Base-by-base conservation (phyloP, 2,113 vertebrate species). In the Poeciliopsis occidentalis region DNA sequence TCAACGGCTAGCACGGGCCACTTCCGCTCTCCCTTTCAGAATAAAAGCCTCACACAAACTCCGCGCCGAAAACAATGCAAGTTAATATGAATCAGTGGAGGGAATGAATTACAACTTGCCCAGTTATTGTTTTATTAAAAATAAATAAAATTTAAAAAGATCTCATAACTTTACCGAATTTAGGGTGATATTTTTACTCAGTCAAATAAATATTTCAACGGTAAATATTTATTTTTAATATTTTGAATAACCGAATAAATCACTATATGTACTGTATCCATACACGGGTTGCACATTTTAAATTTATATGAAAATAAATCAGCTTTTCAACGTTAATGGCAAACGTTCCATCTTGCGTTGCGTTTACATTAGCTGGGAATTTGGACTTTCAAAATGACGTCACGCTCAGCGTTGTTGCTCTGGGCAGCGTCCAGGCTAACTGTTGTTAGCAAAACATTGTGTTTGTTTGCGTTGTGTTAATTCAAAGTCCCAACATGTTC, bases 11-110 rank as follows among this genome's bases (percentile, higher is more conserved):
- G 24, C 12, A 37, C 12, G 6, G 13, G 44, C 0, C 29, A 2
- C 63, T 73, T 76, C 79, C 60, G 79, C n/a, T 71, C 1, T 3
- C 1, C 2, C 13, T 62, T 72, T 76, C 79, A 76, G 27, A 69
- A 26, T 81, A 81, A 72, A 4, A 44, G 44, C 7, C 4, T 22
- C 51, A 3, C 0, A 4, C 44, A 47, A 57, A 24, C 17, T 19
- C 8, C 1, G 24, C 2, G 24, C 7, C 8, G 13, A 44, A 54
- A 24, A 57, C 22, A n/a, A n/a, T 57, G 24, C 0, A 19, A 5
- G 51, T n/a, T 24, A 57, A 11, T 57, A n/a, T 10, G 5, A 8
- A 22, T 19, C 47, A 54, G 4, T 54, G 22, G 7, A 22, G 19
- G 24, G 6, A 7, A 19, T 8, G 22, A 24, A 41, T 41, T 41